phyloP scores from a whole-genome alignment of 1,140 invertebrate genomes.

The Hyles vespertilio region DNA sequence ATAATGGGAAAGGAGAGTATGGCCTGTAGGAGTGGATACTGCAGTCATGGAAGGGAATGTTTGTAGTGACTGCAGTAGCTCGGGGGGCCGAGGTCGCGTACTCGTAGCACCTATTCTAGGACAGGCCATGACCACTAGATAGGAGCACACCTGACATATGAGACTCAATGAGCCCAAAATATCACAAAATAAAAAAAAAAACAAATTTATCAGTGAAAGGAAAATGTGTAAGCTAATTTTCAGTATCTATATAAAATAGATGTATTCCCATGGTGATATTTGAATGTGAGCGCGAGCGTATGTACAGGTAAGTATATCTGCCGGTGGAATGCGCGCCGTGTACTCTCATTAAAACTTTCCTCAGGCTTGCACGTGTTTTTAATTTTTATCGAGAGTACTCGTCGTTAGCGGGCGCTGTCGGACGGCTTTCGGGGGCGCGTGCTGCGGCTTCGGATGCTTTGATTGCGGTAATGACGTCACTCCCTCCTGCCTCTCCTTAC shows the following conservation, averaged over 20 bases:
- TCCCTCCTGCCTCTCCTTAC: constrained; percentile 52
- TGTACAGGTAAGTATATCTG: constrained; percentile 25
- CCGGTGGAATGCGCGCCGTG: constrained; percentile 50
- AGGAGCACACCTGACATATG: no score
- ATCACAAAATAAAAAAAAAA: no score
- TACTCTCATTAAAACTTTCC: constrained; percentile 75
- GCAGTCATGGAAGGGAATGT: no score
- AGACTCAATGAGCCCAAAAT: no score
- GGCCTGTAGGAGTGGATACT: no score
- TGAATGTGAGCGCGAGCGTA: neutral
- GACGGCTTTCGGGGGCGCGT: constrained; percentile 31
- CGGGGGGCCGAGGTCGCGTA: no score
- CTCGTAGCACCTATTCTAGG: no score
- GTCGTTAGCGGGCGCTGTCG: constrained; percentile 48
- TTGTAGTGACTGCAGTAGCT: no score
- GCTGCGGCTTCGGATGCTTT: constrained; percentile 62
- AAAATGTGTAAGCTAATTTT: neutral
- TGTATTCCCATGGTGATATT: neutral
- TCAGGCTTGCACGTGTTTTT: constrained; percentile 74
- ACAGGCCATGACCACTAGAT: no score
- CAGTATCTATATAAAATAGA: neutral
- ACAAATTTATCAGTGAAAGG: no score
- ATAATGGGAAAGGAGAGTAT: no score
- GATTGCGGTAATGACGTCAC: constrained; percentile 74
- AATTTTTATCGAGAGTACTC: constrained; percentile 76